Conservation (phyloP, 2,113 vertebrate species). For the Laticauda colubrina region DNA sequence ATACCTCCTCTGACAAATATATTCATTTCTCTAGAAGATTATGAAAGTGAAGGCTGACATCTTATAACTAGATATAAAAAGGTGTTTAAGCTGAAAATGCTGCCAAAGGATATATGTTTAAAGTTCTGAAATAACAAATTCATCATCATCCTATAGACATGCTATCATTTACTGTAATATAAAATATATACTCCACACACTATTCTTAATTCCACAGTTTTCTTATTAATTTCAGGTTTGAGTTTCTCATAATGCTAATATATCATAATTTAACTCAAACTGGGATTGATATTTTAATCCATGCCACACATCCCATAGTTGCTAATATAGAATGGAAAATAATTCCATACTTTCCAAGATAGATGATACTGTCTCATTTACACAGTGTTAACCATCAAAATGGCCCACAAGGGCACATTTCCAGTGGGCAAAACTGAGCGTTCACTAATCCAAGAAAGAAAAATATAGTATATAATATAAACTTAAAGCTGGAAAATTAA, state of each 20-base stretch:
- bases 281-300: neutral
- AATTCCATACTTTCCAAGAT: neutral
- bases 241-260: neutral
- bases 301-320: neutral
- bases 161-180: neutral
- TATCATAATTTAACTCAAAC: neutral
- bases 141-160: neutral
- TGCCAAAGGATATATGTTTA: neutral
- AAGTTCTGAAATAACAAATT: neutral
- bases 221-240: neutral
- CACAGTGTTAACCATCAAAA: neutral
- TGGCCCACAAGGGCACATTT: neutral
- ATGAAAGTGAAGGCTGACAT: neutral
- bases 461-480: neutral
- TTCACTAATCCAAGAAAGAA: neutral
- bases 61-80: neutral
- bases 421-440: neutral
- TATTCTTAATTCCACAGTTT: neutral
- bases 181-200: neutral
- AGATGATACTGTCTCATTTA: neutral
- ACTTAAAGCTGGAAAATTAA: neutral
- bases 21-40: neutral
- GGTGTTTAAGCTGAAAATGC: neutral
- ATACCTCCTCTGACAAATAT: no score
- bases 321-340: neutral